A percentile compares a stretch with the other conserved stretches of the same genome.
These are phyloP conservation scores for Polydrusus cervinus DNA, from an alignment of 2,888 invertebrate genomes.

Conservation along the genomic window DNA sequence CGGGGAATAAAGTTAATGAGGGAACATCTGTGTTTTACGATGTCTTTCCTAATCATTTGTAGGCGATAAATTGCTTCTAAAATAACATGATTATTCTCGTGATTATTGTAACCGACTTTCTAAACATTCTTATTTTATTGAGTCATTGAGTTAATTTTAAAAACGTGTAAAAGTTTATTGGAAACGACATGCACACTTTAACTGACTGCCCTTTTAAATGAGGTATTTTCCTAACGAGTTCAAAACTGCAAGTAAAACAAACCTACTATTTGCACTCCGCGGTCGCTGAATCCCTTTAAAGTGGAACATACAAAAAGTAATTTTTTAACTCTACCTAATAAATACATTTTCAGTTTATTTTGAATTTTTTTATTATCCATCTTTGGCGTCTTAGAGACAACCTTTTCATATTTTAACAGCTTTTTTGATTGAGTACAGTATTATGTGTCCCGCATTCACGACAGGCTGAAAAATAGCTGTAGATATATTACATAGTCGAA, in stretches of 20 bases:
- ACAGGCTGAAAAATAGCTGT: not conserved
- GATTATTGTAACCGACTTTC: slow-evolving; percentile 22
- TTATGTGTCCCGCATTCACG: slow-evolving; percentile 8
- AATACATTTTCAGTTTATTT: not conserved
- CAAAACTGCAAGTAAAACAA: too few relatives aligned
- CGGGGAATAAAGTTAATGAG: slow-evolving; percentile 22
- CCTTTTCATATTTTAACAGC: slow-evolving; percentile 20
- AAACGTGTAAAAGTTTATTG: slow-evolving; percentile 5
- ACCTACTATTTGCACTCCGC: too few relatives aligned
- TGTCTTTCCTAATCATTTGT: slow-evolving; percentile 39
- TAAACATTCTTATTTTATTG: slow-evolving; percentile 19
- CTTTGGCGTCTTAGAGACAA: not conserved
- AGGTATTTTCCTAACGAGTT: too few relatives aligned
- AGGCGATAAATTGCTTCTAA: slow-evolving; percentile 38
- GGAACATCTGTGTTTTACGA: slow-evolving; percentile 41
- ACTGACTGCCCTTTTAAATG: not conserved
- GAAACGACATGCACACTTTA: not conserved
- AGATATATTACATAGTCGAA: too few relatives aligned
- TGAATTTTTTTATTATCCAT: slow-evolving; percentile 11
- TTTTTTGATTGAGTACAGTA: slow-evolving; percentile 20
- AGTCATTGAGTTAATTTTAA: slow-evolving; percentile 18
- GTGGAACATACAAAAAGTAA: too few relatives aligned
- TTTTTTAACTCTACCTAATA: too few relatives aligned
- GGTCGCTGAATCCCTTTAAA: too few relatives aligned
- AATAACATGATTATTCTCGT: slow-evolving; percentile 25